phyloP scores from a whole-genome alignment of 2,888 invertebrate species.

The Ectemnius lituratus region DNA sequence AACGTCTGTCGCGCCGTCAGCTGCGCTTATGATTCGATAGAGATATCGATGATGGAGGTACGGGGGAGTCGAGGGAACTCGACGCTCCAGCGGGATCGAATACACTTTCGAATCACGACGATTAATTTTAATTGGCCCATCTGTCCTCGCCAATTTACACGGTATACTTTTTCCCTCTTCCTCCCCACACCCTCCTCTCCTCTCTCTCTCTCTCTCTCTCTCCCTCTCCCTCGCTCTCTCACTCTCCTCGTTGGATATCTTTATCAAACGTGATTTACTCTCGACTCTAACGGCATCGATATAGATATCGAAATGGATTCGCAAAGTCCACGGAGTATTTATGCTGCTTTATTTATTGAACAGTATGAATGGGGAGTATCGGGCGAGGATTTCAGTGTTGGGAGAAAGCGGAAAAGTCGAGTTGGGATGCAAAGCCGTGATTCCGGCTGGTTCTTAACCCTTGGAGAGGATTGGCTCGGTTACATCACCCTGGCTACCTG shows the following conservation, averaged over 20 bases:
- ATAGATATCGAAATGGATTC: conserved; percentile 19
- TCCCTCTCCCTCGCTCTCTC: too few species aligned
- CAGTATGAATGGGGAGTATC: neutral
- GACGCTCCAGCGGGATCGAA: neutral
- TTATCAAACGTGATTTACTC: conserved; percentile 44
- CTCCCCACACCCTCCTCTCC: neutral
- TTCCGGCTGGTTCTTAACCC: conserved; percentile 49
- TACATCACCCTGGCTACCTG: conserved; percentile 58
- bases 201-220: conserved; percentile 1
- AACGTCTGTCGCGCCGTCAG: conserved; percentile 1
- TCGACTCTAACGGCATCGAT: conserved; percentile 30
- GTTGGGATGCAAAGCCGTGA: neutral
- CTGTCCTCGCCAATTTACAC: conserved; percentile 24
- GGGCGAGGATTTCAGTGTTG: neutral
- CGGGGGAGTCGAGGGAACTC: neutral
- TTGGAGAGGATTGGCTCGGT: conserved; percentile 53
- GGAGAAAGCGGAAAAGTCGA: conserved; percentile 29
- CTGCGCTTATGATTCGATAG: neutral
- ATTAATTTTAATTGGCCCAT: conserved; percentile 48
- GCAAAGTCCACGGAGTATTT: neutral
- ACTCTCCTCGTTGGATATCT: conserved; percentile 25
- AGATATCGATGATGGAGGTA: neutral
- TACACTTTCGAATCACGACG: conserved; percentile 28
- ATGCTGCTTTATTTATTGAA: neutral
- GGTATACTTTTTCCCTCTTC: neutral